Conservation (phyloP, 2,113 vertebrate genomes). For the Sebastes fasciatus region DNA sequence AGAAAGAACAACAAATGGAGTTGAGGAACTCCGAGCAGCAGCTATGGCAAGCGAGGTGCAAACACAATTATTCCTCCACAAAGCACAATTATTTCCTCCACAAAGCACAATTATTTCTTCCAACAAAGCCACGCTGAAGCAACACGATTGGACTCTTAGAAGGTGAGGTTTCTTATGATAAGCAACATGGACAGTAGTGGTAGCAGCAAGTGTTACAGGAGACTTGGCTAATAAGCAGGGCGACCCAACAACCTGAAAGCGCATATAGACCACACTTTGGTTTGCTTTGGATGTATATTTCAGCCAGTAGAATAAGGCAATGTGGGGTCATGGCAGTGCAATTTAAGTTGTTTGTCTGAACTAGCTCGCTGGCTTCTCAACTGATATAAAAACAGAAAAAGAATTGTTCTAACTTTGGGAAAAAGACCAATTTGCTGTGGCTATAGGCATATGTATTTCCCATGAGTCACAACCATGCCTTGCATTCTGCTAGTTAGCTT, state of each 20-base stretch:
- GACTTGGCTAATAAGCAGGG: slow-evolving; percentile 28
- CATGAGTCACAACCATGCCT: neutral
- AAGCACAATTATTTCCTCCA: slow-evolving; percentile 7
- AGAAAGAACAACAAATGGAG: slow-evolving; percentile 23
- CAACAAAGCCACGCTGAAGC: slow-evolving; percentile 16
- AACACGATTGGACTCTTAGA: slow-evolving; percentile 6
- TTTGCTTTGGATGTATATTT: slow-evolving; percentile 14
- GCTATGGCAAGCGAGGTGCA: neutral
- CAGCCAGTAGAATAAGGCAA: neutral
- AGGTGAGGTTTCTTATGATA: slow-evolving; percentile 3
- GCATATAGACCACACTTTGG: neutral
- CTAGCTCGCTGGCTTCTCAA: slow-evolving; percentile 17
- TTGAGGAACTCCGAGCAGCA: neutral
- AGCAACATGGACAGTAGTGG: neutral
- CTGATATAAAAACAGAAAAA: neutral
- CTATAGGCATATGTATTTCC: slow-evolving; percentile 27
- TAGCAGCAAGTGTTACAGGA: neutral
- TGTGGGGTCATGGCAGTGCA: neutral
- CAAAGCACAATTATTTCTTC: slow-evolving; percentile 17
- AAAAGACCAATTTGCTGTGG: slow-evolving; percentile 18
- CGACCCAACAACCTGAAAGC: slow-evolving; percentile 17
- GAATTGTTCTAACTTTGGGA: slow-evolving; percentile 26
- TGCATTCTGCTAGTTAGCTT: neutral
- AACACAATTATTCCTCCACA: slow-evolving; percentile 12
- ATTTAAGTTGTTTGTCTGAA: slow-evolving; percentile 22